phyloP scores from a whole-genome alignment of 2,113 vertebrate species.

The Elephas maximus region DNA sequence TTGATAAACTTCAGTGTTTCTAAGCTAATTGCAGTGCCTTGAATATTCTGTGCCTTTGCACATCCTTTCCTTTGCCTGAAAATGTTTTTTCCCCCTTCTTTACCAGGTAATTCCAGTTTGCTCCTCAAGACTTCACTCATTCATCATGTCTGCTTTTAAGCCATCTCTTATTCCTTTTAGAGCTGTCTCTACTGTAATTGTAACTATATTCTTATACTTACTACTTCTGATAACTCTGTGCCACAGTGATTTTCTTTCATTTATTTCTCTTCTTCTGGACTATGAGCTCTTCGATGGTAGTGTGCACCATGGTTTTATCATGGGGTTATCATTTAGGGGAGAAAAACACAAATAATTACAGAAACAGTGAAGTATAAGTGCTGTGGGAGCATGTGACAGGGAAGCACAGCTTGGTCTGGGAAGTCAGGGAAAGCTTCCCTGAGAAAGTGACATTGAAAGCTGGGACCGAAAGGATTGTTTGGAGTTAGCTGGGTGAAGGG shows the following conservation, averaged over 20 bases:
- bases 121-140: background rate
- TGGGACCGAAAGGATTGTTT: background rate
- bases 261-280: background rate
- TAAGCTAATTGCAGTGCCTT: background rate
- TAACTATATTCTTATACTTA: background rate
- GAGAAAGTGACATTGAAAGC: constrained; percentile 2
- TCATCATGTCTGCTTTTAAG: background rate
- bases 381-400: background rate
- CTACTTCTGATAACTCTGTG: background rate
- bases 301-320: background rate
- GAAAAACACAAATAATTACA: constrained; percentile 8
- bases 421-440: background rate
- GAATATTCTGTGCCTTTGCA: background rate
- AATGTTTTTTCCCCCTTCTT: background rate
- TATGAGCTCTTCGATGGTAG: background rate
- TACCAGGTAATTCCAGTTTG: background rate
- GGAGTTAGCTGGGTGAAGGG: background rate
- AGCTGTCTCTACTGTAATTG: background rate
- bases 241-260: background rate
- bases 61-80: background rate
- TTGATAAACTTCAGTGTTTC: background rate
- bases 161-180: background rate
- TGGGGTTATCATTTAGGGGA: background rate
- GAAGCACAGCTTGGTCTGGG: background rate
- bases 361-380: background rate